A percentile compares a stretch with the other conserved stretches of the same genome.
phyloP scores from a whole-genome alignment of 1,140 invertebrate species.

The Pygmarrhopalites habei region DNA sequence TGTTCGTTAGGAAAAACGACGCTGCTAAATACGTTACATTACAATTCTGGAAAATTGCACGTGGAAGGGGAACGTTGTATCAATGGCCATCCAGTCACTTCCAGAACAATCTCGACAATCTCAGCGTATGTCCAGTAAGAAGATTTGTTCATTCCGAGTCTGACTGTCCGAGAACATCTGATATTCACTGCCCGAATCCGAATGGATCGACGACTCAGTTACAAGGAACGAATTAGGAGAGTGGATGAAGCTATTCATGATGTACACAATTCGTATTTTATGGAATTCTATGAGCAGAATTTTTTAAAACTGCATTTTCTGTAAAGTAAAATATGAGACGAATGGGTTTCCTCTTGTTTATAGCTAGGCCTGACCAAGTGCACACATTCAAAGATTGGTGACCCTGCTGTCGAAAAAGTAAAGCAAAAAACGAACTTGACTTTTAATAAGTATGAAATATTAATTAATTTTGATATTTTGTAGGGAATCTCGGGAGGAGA shows the following conservation, averaged over 20 bases:
- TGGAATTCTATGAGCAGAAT: too few species aligned
- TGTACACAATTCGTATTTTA: too few species aligned
- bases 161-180: slow-evolving; percentile 85
- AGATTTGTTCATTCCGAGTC: slow-evolving; percentile 83
- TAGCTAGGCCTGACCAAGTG: slow-evolving; percentile 78
- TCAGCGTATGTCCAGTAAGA: slow-evolving; percentile 92
- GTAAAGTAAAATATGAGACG: too few species aligned
- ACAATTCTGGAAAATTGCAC: too few species aligned
- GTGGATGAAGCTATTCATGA: slow-evolving; percentile 85
- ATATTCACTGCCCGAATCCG: slow-evolving; percentile 84
- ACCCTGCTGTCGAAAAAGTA: slow-evolving; percentile 72
- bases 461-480: too few species aligned
- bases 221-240: slow-evolving; percentile 63
- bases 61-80: slow-evolving; percentile 27
- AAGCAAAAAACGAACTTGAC: too few species aligned
- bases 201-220: slow-evolving; percentile 75
- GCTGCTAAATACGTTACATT: too few species aligned
- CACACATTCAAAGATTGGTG: slow-evolving; percentile 77
- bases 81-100: slow-evolving; percentile 39
- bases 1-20: too few species aligned
- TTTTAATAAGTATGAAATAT: too few species aligned
- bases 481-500: slow-evolving; percentile 96
- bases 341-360: slow-evolving; percentile 1
- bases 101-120: slow-evolving; percentile 43
- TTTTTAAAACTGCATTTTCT: too few species aligned